Percentiles rank a stretch among this genome's conserved stretches.
phyloP scores from a whole-genome alignment of 2,888 invertebrate species.

The Sarcophaga subvicina region DNA sequence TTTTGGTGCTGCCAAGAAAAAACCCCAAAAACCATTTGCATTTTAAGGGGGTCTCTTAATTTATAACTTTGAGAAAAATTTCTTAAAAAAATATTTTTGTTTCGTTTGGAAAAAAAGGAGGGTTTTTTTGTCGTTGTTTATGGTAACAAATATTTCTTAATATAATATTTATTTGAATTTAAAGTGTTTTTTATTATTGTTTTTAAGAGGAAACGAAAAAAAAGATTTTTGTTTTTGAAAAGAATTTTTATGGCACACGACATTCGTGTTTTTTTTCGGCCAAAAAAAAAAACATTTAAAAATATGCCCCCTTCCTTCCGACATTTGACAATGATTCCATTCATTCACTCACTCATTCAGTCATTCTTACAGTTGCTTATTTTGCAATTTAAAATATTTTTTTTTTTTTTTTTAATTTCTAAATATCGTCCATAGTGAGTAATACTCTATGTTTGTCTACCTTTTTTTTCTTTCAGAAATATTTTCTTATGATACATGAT shows the following conservation, averaged over 20 bases:
- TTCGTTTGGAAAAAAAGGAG: neutral
- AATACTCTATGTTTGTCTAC: neutral
- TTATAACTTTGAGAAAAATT: constrained; percentile 17
- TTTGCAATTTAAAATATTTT: neutral
- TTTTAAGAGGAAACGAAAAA: neutral
- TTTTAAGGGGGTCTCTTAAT: constrained; percentile 38
- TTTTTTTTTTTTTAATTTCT: neutral
- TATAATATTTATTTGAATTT: constrained; percentile 24
- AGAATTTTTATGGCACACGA: constrained; percentile 61
- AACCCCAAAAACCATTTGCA: constrained; percentile 22
- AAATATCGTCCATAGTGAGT: neutral
- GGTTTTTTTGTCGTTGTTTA: neutral
- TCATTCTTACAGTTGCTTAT: constrained; percentile 2
- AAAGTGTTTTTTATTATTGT: neutral
- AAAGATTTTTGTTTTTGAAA: constrained; percentile 11
- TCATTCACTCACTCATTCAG: constrained; percentile 3
- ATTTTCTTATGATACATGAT: neutral
- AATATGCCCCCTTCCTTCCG: neutral
- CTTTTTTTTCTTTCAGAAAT: neutral
- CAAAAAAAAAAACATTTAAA: constrained; percentile 25
- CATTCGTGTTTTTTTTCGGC: constrained; percentile 54
- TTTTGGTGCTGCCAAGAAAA: neutral
- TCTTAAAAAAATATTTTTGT: constrained; percentile 9
- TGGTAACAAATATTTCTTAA: constrained; percentile 12
- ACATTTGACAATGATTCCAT: neutral